A percentile compares a stretch with the other conserved stretches of the same genome.
These are phyloP conservation scores for Nomada goodeniana DNA, from an alignment of 2,888 invertebrate species.

Conservation along the genomic window DNA sequence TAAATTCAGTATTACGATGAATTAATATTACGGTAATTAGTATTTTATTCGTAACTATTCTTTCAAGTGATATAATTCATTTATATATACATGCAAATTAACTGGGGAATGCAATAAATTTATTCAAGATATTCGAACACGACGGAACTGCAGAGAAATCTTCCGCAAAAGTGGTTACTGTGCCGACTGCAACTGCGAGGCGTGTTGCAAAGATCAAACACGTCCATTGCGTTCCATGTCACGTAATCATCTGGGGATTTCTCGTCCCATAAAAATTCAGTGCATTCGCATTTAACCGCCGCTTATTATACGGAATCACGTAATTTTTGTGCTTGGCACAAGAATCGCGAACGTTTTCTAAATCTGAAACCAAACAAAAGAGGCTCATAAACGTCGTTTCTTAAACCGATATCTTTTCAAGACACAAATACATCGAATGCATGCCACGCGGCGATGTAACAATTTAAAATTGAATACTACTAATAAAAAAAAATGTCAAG, in stretches of 20 bases:
- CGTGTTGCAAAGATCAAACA: slow-evolving; percentile 31
- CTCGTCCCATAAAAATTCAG: slow-evolving; percentile 1
- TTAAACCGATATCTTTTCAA: too few species aligned
- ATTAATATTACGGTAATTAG: too few species aligned
- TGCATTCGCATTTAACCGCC: neutral
- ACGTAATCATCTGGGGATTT: slow-evolving; percentile 33
- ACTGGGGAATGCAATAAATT: neutral
- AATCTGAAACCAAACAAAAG: neutral
- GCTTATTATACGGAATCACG: neutral
- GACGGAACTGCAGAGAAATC: slow-evolving; percentile 32
- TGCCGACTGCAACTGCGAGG: slow-evolving; percentile 11
- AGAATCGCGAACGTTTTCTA: neutral
- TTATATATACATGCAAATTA: neutral
- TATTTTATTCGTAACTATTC: too few species aligned
- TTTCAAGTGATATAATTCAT: too few species aligned
- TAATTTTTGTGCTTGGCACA: neutral
- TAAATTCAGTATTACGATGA: too few species aligned
- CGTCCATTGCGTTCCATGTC: slow-evolving; percentile 33
- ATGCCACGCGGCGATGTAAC: too few species aligned
- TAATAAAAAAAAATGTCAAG: too few species aligned
- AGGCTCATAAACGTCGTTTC: too few species aligned
- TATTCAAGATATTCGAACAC: slow-evolving; percentile 6
- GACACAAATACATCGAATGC: too few species aligned
- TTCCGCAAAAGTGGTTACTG: slow-evolving; percentile 20
- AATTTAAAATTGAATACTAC: too few species aligned